Conservation (phyloP, 2,113 vertebrate genomes). For the Microcebus murinus region DNA sequence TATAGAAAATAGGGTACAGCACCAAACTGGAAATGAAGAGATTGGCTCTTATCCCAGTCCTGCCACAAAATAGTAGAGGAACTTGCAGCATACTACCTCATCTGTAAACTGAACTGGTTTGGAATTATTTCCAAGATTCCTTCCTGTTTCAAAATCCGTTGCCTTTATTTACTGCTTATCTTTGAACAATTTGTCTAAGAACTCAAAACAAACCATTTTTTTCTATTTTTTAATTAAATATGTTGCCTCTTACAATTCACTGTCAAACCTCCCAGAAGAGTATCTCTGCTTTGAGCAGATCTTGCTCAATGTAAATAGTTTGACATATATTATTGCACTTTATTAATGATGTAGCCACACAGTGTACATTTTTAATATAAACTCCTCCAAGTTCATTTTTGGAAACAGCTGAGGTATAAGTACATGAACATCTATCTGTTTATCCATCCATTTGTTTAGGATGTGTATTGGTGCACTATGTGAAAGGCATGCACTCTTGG, state of each 20-base stretch:
- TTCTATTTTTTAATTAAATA: not conserved
- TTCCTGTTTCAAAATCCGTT: not conserved
- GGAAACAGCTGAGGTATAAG: not conserved
- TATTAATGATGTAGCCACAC: not conserved
- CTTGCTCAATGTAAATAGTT: not conserved
- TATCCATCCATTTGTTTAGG: not conserved
- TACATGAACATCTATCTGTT: not conserved
- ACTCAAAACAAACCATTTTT: not conserved
- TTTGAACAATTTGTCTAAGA: not conserved
- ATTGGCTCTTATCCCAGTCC: too few species aligned
- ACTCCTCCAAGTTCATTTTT: not conserved
- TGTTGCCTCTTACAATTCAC: constrained; percentile 18
- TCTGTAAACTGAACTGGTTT: not conserved
- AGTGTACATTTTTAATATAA: not conserved
- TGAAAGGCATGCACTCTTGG: not conserved
- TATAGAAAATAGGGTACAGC: not conserved
- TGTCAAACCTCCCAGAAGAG: not conserved
- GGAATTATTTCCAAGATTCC: not conserved
- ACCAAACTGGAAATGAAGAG: not conserved
- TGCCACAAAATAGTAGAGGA: not conserved
- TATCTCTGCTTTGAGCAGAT: not conserved
- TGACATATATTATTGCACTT: not conserved
- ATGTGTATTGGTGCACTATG: rapidly evolving
- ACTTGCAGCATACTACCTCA: too few species aligned
- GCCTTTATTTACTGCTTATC: not conserved